Conservation (phyloP, 2,113 vertebrate species). For the Corynorhinus townsendii region DNA sequence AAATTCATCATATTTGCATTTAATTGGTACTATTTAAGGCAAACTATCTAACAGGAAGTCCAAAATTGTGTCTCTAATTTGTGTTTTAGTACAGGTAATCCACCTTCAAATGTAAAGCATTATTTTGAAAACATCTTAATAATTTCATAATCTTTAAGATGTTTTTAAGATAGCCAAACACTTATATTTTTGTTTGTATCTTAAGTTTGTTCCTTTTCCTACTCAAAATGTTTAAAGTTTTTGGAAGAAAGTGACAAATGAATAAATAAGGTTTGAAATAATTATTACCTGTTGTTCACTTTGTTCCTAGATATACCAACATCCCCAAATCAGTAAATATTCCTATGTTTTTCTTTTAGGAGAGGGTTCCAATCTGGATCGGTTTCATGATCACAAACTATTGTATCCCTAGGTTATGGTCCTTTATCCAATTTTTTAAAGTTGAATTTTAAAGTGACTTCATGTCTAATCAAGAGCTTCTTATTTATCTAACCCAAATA, state of each 20-base stretch:
- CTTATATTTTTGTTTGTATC: background rate
- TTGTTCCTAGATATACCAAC: background rate
- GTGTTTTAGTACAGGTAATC: constrained; percentile 15
- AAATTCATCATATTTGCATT: background rate
- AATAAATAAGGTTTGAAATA: background rate
- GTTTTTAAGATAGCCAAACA: constrained; percentile 1
- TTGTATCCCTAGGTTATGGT: background rate
- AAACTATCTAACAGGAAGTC: background rate
- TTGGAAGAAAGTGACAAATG: background rate
- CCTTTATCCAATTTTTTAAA: background rate
- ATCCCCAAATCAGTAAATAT: background rate
- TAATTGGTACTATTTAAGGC: background rate
- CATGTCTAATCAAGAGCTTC: background rate
- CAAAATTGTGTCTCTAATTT: background rate
- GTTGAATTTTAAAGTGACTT: constrained; percentile 51
- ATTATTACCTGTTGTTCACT: background rate
- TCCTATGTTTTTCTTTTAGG: background rate
- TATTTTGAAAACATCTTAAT: background rate
- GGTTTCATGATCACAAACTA: constrained; percentile 2
- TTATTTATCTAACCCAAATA: constrained; percentile 15
- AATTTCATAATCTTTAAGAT: background rate
- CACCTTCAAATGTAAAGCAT: background rate
- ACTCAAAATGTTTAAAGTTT: background rate
- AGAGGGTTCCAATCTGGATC: background rate
- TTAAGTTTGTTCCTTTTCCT: background rate